Base-by-base conservation (phyloP, 2,888 invertebrate species). In the Gymnoscelis rufifasciata region DNA sequence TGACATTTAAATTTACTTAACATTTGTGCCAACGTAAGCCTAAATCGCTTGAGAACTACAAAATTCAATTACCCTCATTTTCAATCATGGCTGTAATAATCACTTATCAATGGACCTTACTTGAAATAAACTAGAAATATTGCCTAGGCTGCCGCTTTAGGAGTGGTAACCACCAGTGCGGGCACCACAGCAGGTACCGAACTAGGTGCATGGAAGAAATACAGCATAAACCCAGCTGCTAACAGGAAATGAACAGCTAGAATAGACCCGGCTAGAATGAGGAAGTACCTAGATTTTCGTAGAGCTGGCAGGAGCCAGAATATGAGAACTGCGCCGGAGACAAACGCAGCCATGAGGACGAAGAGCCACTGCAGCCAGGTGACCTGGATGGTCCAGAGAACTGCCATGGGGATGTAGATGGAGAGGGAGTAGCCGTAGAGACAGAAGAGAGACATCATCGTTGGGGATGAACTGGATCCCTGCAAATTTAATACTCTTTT, bases 351-450 rank as follows among this genome's bases (percentile, higher is more conserved):
- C 59, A 94, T 84, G 27, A 95, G 81, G 0, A 97, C 95, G 37
- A 98, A 89, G 4, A 93, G 68, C 98, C 98, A 98, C 68, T 97
- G 97, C 23, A 98, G 88, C 91, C 94, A 92, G 13, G 90, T 89
- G 8, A 92, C 90, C 76, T 93, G 95, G 62, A 98, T 94, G 0
- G 96, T 93, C 97, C 97, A 98, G 29, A 98, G 86, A 55, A 98
- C 92, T 1, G 97, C 95, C 6, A 97, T 94, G 3, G 98, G 98
- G 66, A 99, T 92, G 82, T 97, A 99, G 66, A 98, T 95, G 24
- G 96, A 92, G 35, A 99, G 87, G 0, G 97, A 97, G 79, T 99
- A 99, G 6, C 98, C 99, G 71, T 98, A 99, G 7, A 98, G 90
- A 75, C 97, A 98, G 70, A 98, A 91, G 7, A 98, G 90, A 57